These are phyloP conservation scores for Copidosoma floridanum DNA, from an alignment of 1,140 invertebrate genomes.

Conservation along the genomic window DNA sequence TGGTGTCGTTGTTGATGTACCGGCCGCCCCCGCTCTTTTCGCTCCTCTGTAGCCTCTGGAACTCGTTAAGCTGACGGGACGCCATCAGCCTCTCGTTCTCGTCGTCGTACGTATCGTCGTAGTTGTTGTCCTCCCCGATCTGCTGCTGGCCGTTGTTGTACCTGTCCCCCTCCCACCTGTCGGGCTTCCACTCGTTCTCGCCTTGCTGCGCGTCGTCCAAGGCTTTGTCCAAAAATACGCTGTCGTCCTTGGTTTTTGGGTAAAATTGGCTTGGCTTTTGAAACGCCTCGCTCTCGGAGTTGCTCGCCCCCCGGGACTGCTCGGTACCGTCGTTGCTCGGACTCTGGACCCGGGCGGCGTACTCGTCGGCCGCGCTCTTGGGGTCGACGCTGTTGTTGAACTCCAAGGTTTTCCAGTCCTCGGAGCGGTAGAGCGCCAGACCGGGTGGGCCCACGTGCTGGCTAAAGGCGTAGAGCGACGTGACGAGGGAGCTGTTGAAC, in stretches of 20 bases:
- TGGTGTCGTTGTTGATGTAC: conserved; percentile 27
- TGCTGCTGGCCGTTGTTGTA: conserved; percentile 35
- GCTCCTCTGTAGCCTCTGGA: conserved; percentile 41
- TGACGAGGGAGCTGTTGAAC: conserved; percentile 69
- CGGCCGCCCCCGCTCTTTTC: conserved; percentile 22
- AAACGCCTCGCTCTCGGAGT: background rate
- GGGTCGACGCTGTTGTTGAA: conserved; percentile 53
- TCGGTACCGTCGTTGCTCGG: conserved; percentile 12
- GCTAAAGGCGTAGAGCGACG: conserved; percentile 69
- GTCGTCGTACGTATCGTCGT: conserved; percentile 33
- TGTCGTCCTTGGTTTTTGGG: background rate
- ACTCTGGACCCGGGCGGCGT: conserved; percentile 38
- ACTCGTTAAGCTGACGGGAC: conserved; percentile 31
- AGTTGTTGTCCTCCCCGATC: conserved; percentile 33
- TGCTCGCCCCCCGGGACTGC: background rate
- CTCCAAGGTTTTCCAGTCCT: conserved; percentile 50
- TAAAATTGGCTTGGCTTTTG: background rate
- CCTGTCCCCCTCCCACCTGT: conserved; percentile 36
- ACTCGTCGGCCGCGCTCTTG: conserved; percentile 48
- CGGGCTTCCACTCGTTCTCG: conserved; percentile 32
- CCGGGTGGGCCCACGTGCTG: conserved; percentile 69
- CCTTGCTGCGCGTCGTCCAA: conserved; percentile 19
- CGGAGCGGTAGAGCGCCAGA: conserved; percentile 53
- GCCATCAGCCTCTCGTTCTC: conserved; percentile 29
- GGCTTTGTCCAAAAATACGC: conserved; percentile 27